Conservation (phyloP, 2,797 vertebrate species). For the Vespertilio murinus region DNA sequence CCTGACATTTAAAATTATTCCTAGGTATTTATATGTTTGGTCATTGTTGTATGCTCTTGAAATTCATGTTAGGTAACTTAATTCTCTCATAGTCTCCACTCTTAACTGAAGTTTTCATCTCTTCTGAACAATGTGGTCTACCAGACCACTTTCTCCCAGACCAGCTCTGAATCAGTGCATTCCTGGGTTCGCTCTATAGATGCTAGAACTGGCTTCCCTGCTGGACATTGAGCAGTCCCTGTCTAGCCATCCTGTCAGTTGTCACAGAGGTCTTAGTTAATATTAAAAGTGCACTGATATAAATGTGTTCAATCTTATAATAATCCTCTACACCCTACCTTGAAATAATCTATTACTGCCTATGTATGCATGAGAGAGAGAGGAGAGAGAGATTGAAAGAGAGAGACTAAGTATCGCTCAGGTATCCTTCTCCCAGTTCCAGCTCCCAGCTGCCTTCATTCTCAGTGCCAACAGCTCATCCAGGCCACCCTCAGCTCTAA, state of each 20-base stretch:
- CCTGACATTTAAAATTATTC: neutral
- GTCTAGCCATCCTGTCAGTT: neutral
- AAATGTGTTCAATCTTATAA: neutral
- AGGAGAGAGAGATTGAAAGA: neutral
- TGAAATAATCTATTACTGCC: neutral
- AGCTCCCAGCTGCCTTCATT: neutral
- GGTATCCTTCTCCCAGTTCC: neutral
- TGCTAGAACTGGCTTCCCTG: neutral
- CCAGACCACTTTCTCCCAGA: neutral
- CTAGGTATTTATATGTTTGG: neutral
- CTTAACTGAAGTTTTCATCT: neutral
- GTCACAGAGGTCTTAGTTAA: neutral
- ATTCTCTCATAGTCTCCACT: neutral
- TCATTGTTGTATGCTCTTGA: neutral
- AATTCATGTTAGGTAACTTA: neutral
- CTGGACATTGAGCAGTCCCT: neutral
- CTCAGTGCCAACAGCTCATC: neutral
- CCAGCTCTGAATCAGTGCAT: neutral
- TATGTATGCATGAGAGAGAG: neutral
- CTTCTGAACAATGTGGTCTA: neutral
- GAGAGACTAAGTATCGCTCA: neutral
- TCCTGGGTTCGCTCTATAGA: neutral
- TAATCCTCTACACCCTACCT: neutral
- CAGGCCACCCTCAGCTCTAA: neutral
- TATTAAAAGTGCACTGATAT: neutral